phyloP scores from a whole-genome alignment of 2,113 vertebrate species.

The Catharus fuscescens region DNA sequence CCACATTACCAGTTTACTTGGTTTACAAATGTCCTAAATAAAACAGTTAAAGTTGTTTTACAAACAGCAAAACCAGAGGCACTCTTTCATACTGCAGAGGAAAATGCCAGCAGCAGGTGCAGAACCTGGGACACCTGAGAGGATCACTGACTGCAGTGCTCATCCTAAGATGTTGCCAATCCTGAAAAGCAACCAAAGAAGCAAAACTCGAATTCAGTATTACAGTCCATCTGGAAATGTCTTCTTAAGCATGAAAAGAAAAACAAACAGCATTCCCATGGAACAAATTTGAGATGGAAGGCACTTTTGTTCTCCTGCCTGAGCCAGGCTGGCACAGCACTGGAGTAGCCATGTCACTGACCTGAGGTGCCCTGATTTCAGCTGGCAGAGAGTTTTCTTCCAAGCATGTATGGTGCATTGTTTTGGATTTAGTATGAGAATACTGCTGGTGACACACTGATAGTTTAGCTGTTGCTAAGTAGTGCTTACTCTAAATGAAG shows the following conservation, averaged over 20 bases:
- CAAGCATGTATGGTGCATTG: neutral
- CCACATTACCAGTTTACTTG: neutral
- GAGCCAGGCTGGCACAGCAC: neutral
- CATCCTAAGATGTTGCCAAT: neutral
- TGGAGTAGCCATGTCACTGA: neutral
- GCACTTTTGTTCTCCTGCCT: neutral
- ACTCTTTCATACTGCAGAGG: neutral
- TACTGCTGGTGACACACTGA: neutral
- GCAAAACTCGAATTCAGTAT: neutral
- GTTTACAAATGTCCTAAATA: neutral
- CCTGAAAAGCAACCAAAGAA: neutral
- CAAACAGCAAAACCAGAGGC: neutral
- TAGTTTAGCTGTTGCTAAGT: neutral
- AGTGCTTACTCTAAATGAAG: neutral
- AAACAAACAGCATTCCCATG: neutral
- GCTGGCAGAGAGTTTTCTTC: neutral
- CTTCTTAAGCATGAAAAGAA: neutral
- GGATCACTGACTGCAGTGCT: neutral
- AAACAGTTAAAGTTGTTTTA: neutral
- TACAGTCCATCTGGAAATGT: neutral
- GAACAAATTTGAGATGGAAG: neutral
- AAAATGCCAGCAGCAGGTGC: neutral
- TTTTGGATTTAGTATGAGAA: neutral
- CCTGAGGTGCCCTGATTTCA: neutral
- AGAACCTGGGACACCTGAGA: neutral